A percentile compares a stretch with the other conserved stretches of the same genome.
Evolutionary conservation across 2,888 invertebrate genomes (phyloP).

Genomic region (Myopa testacea): DNA sequence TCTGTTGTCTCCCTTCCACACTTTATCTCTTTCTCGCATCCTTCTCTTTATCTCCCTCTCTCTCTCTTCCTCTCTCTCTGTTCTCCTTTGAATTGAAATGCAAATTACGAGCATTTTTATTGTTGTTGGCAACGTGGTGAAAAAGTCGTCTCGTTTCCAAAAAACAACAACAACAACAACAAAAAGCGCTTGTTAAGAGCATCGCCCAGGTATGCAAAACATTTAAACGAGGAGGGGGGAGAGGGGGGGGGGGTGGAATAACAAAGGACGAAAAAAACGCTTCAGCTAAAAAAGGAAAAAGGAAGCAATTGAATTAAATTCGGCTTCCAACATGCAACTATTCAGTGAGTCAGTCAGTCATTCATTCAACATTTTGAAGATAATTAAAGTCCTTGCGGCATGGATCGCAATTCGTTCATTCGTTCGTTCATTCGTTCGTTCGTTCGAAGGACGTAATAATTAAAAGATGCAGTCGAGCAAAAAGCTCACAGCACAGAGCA

Average conservation of each 20-base stretch:
- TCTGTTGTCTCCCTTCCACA: not conserved
- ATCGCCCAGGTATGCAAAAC: conserved; percentile 15
- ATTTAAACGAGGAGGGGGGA: not conserved
- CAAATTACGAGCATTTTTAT: conserved; percentile 9
- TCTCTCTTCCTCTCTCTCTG: not conserved
- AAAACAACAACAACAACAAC: not conserved
- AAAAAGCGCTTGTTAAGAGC: not conserved
- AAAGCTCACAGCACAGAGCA: conserved; percentile 36
- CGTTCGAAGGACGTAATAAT: conserved; percentile 37
- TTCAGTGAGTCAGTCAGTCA: not conserved
- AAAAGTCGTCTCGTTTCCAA: not conserved
- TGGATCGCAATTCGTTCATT: not conserved
- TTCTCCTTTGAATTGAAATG: conserved; percentile 2
- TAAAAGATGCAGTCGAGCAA: conserved; percentile 41
- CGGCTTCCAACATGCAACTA: not conserved
- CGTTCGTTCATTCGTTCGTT: conserved; percentile 15
- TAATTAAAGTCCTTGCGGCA: conserved; percentile 24
- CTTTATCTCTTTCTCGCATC: not conserved
- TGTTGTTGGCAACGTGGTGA: not conserved
- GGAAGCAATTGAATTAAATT: conserved; percentile 3
- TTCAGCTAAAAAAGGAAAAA: conserved; percentile 15
- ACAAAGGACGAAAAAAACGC: not conserved
- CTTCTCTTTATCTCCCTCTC: not conserved
- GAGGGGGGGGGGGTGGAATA: no score
- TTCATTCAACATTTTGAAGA: conserved; percentile 11